phyloP scores from a whole-genome alignment of 2,113 vertebrate species.

The Labeo rohita region DNA sequence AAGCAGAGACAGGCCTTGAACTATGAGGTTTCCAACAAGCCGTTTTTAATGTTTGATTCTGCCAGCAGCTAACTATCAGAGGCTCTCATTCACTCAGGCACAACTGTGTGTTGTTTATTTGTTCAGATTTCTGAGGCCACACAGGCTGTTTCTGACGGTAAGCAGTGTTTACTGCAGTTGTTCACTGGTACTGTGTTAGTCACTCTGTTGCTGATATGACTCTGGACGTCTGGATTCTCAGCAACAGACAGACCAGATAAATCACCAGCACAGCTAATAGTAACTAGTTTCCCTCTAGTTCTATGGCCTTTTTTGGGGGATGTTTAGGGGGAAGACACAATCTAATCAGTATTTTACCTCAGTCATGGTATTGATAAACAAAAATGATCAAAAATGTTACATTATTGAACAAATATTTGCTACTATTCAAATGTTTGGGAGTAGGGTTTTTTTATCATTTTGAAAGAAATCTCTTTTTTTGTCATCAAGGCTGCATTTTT shows the following conservation, averaged over 20 bases:
- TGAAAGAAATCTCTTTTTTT: background rate
- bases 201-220: background rate
- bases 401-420: too few relatives aligned
- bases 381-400: too few relatives aligned
- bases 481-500: background rate
- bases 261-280: background rate
- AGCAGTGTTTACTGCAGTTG: background rate
- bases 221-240: background rate
- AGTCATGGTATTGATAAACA: background rate
- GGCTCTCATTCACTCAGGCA: background rate
- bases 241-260: background rate
- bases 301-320: background rate
- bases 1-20: background rate
- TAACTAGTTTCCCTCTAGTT: background rate
- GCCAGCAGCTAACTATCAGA: background rate
- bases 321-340: background rate
- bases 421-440: too few relatives aligned
- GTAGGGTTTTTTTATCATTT: too few relatives aligned
- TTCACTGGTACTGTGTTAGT: background rate
- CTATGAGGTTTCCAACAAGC: background rate
- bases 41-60: constrained; percentile 1
- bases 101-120: background rate
- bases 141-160: background rate
- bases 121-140: background rate
- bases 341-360: background rate